A percentile compares a stretch with the other conserved stretches of the same genome.
Evolutionary conservation across 2,888 invertebrate genomes (phyloP).

Genomic region (Deilephila elpenor): DNA sequence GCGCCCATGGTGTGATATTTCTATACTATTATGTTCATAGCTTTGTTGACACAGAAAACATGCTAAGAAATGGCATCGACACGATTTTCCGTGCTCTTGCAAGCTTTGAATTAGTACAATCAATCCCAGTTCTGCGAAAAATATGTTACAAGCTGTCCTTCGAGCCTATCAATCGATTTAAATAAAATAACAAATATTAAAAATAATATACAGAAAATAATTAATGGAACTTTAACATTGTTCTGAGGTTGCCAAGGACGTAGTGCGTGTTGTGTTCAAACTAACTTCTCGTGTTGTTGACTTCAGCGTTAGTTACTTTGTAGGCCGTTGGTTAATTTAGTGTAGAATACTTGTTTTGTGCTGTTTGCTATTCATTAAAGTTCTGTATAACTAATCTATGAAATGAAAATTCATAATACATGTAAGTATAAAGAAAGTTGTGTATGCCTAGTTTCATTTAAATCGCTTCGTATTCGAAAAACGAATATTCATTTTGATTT

Average conservation of each 20-base stretch:
- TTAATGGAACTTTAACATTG: slow-evolving; percentile 21
- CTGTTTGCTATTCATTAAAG: neutral
- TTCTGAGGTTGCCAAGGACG: neutral
- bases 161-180: neutral
- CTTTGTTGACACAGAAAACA: too few relatives aligned
- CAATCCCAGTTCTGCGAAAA: too few relatives aligned
- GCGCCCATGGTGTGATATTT: too few relatives aligned
- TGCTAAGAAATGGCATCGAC: too few relatives aligned
- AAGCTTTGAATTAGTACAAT: too few relatives aligned
- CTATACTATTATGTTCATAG: too few relatives aligned
- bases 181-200: neutral
- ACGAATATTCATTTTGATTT: too few relatives aligned
- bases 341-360: neutral
- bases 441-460: too few relatives aligned
- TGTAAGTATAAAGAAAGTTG: neutral
- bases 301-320: neutral
- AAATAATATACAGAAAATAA: too few relatives aligned
- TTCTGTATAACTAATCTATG: neutral
- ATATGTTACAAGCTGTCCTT: too few relatives aligned
- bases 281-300: neutral
- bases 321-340: slow-evolving; percentile 12
- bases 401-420: neutral
- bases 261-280: neutral
- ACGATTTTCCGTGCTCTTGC: too few relatives aligned
- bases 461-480: too few relatives aligned